Evolutionary conservation across 2,797 vertebrate species (phyloP).

Genomic region (Pangasius macronema): DNA sequence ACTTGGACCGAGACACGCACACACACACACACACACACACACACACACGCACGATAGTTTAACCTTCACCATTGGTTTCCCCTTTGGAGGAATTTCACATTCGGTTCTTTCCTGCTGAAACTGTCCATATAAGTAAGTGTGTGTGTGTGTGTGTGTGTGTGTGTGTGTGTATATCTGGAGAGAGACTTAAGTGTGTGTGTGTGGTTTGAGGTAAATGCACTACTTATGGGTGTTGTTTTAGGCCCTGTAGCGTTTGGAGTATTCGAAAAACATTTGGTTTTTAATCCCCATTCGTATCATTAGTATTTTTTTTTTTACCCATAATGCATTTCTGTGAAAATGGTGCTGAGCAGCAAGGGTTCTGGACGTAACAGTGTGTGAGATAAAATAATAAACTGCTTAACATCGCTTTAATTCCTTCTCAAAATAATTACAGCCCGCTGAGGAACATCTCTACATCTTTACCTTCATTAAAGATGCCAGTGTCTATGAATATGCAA

Average conservation of each 20-base stretch:
- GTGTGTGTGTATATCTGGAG: background rate
- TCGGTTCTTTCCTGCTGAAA: slow-evolving; percentile 50
- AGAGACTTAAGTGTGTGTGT: background rate
- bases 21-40: slow-evolving; percentile 9
- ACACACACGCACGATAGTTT: slow-evolving; percentile 59
- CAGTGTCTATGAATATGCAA: background rate
- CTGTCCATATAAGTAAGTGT: slow-evolving; percentile 49
- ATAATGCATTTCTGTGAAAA: background rate
- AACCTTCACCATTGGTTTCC: slow-evolving; percentile 67
- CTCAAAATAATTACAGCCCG: background rate
- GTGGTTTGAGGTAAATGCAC: slow-evolving; percentile 27
- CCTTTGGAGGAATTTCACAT: slow-evolving; percentile 71
- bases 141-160: slow-evolving; percentile 16
- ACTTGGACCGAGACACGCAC: background rate
- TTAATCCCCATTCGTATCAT: slow-evolving; percentile 25
- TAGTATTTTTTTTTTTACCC: background rate
- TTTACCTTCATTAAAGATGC: background rate
- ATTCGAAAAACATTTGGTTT: slow-evolving; percentile 34
- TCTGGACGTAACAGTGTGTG: background rate
- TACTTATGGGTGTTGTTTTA: slow-evolving; percentile 39
- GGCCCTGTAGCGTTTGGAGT: slow-evolving; percentile 18
- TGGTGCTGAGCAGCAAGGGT: background rate
- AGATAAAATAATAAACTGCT: background rate
- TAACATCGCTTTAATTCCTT: background rate
- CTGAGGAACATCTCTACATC: background rate